A percentile compares a stretch with the other conserved stretches of the same genome.
phyloP scores from a whole-genome alignment of 2,113 vertebrate genomes.

The Acanthochromis polyacanthus region DNA sequence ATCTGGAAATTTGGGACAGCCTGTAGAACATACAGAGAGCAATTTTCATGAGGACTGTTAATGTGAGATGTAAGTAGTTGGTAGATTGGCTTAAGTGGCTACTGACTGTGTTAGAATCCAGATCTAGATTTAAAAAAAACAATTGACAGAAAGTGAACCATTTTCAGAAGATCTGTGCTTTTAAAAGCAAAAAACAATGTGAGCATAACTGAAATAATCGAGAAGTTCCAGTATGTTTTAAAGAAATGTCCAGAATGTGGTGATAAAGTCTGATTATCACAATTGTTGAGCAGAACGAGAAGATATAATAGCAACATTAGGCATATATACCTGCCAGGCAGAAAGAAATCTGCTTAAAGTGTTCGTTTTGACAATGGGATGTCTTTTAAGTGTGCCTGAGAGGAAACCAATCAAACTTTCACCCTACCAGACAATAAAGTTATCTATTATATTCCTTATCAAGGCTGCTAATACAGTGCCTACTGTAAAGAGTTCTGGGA shows the following conservation, averaged over 20 bases:
- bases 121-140: no score
- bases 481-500: neutral
- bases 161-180: no score
- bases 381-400: conserved; percentile 48
- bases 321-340: conserved; percentile 9
- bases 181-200: no score
- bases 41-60: no score
- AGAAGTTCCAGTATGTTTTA: no score
- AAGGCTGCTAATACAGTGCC: conserved; percentile 18
- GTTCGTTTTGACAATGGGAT: conserved; percentile 25
- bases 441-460: conserved; percentile 31
- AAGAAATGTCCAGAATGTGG: neutral
- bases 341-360: conserved; percentile 4
- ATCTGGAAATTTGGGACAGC: no score
- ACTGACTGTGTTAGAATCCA: no score
- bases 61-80: no score
- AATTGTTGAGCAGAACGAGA: conserved; percentile 16
- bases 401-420: conserved; percentile 30
- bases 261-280: conserved; percentile 21
- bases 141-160: no score
- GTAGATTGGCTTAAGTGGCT: no score
- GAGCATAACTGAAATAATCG: no score
- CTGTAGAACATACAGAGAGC: no score
- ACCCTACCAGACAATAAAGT: conserved; percentile 22
- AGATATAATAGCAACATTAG: conserved; percentile 4